Conservation (phyloP, 2,797 vertebrate genomes). For the Acestrorhynchus altus region DNA sequence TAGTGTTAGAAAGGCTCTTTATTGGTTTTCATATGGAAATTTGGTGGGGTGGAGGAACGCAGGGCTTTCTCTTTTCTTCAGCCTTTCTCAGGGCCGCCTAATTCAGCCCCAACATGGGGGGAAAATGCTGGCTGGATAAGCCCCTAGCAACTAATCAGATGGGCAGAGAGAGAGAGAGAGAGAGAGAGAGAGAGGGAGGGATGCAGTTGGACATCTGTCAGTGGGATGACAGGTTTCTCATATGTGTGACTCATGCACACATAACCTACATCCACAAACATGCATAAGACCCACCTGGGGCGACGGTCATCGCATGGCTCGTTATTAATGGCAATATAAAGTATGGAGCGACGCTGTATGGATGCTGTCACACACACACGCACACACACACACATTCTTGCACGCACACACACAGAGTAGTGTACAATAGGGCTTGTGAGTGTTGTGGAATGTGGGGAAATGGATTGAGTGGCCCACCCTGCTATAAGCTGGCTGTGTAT, state of each 20-base stretch:
- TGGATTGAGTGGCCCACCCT: constrained; percentile 18
- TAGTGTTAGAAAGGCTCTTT: constrained; percentile 51
- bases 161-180: constrained; percentile 21
- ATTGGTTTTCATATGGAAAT: constrained; percentile 69
- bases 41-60: constrained; percentile 47
- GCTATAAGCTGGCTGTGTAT: constrained; percentile 15
- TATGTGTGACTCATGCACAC: not conserved
- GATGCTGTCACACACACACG: not conserved
- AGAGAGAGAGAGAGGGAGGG: constrained; percentile 5
- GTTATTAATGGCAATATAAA: not conserved
- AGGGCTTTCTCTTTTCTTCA: constrained; percentile 49
- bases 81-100: constrained; percentile 60
- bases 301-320: not conserved
- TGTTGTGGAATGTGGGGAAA: constrained; percentile 45
- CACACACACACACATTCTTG: not conserved
- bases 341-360: not conserved
- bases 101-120: constrained; percentile 47
- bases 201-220: constrained; percentile 25
- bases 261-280: constrained; percentile 22
- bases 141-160: constrained; percentile 57
- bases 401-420: not conserved
- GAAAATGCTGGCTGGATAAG: constrained; percentile 52
- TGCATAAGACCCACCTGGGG: constrained; percentile 26
- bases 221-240: constrained; percentile 35
- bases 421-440: constrained; percentile 4